A percentile compares a stretch with the other conserved stretches of the same genome.
These are phyloP conservation scores for Rutilus rutilus DNA, from an alignment of 2,113 vertebrate species.

Conservation along the genomic window DNA sequence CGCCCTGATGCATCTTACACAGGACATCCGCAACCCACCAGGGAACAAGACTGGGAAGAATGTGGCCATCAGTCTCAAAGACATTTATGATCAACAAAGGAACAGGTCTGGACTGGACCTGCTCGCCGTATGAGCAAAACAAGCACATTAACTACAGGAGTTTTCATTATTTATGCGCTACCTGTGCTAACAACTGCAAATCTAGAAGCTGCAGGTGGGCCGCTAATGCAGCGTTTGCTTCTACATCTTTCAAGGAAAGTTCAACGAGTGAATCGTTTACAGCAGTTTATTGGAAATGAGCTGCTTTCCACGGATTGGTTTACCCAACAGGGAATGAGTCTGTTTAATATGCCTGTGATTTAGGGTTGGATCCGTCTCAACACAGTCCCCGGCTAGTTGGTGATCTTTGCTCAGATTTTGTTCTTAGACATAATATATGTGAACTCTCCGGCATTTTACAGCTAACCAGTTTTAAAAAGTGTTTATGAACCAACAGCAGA, in stretches of 20 bases:
- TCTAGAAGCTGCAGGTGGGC: not conserved
- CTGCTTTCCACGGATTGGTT: not conserved
- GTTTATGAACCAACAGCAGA: constrained; percentile 20
- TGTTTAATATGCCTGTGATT: constrained; percentile 24
- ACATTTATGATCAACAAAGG: constrained; percentile 19
- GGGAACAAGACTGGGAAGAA: not conserved
- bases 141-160: not conserved
- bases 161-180: constrained; percentile 14
- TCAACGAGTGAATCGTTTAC: not conserved
- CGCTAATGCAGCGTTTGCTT: not conserved
- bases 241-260: not conserved
- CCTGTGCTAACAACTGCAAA: constrained; percentile 11
- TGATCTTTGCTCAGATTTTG: constrained; percentile 12
- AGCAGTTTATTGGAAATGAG: not conserved
- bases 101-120: constrained; percentile 10
- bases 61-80: not conserved
- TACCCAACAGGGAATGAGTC: not conserved
- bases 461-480: not conserved
- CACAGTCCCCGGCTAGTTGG: not conserved
- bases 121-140: not conserved
- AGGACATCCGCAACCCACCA: not conserved
- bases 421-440: not conserved
- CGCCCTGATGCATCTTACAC: not conserved
- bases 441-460: not conserved
- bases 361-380: not conserved